phyloP scores from a whole-genome alignment of 2,113 vertebrate species.

The Etia nguti region DNA sequence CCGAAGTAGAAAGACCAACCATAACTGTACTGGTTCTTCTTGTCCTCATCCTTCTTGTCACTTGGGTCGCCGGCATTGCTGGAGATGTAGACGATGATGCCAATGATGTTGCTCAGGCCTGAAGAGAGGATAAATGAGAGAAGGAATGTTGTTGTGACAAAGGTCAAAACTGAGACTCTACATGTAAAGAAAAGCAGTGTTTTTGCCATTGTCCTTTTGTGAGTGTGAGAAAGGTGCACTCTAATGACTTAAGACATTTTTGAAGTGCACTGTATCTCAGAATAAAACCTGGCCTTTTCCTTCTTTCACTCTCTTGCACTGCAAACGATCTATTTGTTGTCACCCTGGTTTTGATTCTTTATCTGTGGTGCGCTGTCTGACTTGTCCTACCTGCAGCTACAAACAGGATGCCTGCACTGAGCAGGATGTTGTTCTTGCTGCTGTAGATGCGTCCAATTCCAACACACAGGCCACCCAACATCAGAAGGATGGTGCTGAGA shows the following conservation, averaged over 20 bases:
- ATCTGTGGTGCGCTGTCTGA: neutral
- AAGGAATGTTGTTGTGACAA: neutral
- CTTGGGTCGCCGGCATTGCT: conserved; percentile 96
- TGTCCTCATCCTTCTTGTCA: conserved; percentile 94
- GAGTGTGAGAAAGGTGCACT: neutral
- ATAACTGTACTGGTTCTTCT: conserved; percentile 94
- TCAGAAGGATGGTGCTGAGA: conserved; percentile 87
- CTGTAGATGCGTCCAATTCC: conserved; percentile 89
- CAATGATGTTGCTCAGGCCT: conserved; percentile 98
- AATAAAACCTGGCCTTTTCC: neutral
- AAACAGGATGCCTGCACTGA: conserved; percentile 94
- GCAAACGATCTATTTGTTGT: neutral
- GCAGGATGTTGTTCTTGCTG: conserved; percentile 90
- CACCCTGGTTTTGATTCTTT: neutral
- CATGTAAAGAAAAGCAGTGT: neutral
- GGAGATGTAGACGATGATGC: conserved; percentile 98
- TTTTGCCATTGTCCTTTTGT: neutral
- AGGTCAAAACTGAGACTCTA: neutral
- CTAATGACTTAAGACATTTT: neutral
- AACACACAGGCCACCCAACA: conserved; percentile 91
- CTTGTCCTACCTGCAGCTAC: conserved; percentile 86
- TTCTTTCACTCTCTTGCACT: neutral
- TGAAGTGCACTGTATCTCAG: neutral
- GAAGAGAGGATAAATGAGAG: neutral
- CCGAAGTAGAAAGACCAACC: conserved; percentile 99